Evolutionary conservation across 2,797 vertebrate genomes (phyloP).

Genomic region (Sebastes glaucus): DNA sequence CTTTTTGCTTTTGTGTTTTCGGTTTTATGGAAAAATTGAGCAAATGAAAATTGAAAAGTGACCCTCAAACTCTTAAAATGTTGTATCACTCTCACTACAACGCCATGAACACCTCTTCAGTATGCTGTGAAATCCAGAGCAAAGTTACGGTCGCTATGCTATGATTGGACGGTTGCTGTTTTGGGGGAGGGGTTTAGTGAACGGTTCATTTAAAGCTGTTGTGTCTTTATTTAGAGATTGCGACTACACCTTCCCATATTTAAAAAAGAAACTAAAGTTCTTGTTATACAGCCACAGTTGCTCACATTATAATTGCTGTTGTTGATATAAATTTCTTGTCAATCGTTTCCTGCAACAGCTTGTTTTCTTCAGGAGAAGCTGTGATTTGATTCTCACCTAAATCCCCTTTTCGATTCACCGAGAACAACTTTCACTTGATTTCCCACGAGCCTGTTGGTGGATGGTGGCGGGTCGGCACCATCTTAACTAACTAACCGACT

Average conservation of each 20-base stretch:
- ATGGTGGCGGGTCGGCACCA: constrained; percentile 35
- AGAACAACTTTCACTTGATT: constrained; percentile 57
- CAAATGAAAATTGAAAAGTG: no score
- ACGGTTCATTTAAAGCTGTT: constrained; percentile 30
- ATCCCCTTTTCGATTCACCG: constrained; percentile 50
- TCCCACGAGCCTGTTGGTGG: constrained; percentile 52
- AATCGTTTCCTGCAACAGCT: constrained; percentile 27
- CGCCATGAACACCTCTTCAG: neutral
- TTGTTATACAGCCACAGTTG: constrained; percentile 47
- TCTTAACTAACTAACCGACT: constrained; percentile 50
- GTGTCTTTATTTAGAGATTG: constrained; percentile 36
- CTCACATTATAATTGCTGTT: constrained; percentile 56
- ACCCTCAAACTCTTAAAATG: no score
- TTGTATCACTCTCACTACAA: no score
- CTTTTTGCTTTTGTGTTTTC: no score
- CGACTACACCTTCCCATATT: neutral
- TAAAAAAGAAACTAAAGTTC: neutral
- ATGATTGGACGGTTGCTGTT: constrained; percentile 17
- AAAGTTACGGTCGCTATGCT: neutral
- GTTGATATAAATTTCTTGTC: constrained; percentile 39
- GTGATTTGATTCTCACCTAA: constrained; percentile 38
- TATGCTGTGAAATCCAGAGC: neutral
- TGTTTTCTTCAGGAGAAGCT: constrained; percentile 32
- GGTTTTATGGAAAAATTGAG: no score
- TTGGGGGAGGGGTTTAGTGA: constrained; percentile 30